Base-by-base conservation (phyloP, 2,888 invertebrate genomes). In the Drosophila diplacantha region DNA sequence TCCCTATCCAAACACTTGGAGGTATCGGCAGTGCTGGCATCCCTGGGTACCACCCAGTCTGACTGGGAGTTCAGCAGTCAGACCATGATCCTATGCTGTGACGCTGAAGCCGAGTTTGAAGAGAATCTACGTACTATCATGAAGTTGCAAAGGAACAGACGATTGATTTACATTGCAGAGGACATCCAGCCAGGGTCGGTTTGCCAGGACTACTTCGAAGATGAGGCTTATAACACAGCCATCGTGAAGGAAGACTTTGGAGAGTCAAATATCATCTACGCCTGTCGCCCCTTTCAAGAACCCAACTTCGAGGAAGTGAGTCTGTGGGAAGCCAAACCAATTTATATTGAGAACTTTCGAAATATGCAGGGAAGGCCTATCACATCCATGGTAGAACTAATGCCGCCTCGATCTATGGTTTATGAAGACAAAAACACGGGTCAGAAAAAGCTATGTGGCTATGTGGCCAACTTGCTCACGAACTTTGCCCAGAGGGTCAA, bases 321-420 rank as follows among this genome's bases (percentile, higher is more conserved):
- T n/a, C 16, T 50, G 1, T 9, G 11, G 3, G 14, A 41, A 14
- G 7, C 9, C 7, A 38, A 9, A 7, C 29, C 18, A 3, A 59
- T 80, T n/a, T 82, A 61, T 22, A 52, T 68, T 8, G 51, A 82
- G 38, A 73, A 74, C 12, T 75, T 81, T 31, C 24, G 8, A 0
- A 68, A 82, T 12, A 75, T 82, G 79, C 53, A 41, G 0, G 74
- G 79, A 0, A 43, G 26, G 0, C 2, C 20, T 0, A 69, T 82
- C 0, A 39, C 9, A 16, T 70, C 62, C 1, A 59, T 71, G 6
- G 38, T 66, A 0, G 74, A 80, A 56, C 58, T 70, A 8, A 2
- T 70, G 29, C 49, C 62, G 5, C 83, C 83, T 0, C 55, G 72
- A 2, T 46, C 75, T 2, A 71, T 84, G 37, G 5, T 69, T 2